These are phyloP conservation scores for Rattus rattus DNA, from an alignment of 2,113 vertebrate genomes.

Conservation along the genomic window DNA sequence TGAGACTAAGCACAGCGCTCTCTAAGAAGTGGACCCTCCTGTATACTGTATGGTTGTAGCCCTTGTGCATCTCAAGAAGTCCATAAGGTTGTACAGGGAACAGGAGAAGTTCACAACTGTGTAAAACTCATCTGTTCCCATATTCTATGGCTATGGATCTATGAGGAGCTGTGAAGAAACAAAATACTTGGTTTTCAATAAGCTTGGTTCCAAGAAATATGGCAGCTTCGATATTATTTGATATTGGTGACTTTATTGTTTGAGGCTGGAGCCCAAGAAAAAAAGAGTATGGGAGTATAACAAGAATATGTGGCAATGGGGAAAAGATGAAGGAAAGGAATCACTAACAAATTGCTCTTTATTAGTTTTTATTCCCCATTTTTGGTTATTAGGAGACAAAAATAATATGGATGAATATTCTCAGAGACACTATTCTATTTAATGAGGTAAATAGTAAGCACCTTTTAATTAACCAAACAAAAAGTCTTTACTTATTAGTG, in stretches of 20 bases:
- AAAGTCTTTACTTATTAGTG: not conserved
- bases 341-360: not conserved
- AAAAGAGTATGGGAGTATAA: not conserved
- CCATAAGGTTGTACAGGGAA: not conserved
- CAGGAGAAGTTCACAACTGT: not conserved
- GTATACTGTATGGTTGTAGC: not conserved
- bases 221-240: not conserved
- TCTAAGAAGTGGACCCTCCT: not conserved
- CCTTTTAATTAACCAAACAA: constrained; percentile 40
- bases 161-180: not conserved
- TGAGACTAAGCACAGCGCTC: constrained; percentile 31
- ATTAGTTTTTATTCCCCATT: constrained; percentile 38
- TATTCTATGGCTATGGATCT: not conserved
- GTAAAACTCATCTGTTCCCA: not conserved
- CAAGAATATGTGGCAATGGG: not conserved
- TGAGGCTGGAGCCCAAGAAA: not conserved
- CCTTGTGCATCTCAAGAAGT: not conserved
- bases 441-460: not conserved
- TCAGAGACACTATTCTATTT: constrained; percentile 52
- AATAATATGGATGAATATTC: not conserved
- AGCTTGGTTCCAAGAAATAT: not conserved
- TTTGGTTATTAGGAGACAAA: constrained; percentile 62
- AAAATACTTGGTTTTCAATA: not conserved
- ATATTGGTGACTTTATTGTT: not conserved
- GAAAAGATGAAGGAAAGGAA: not conserved